Evolutionary conservation across 2,113 vertebrate genomes (phyloP), one percentile per base, ranked within the genome.

Genomic region (Chionomys nivalis): DNA sequence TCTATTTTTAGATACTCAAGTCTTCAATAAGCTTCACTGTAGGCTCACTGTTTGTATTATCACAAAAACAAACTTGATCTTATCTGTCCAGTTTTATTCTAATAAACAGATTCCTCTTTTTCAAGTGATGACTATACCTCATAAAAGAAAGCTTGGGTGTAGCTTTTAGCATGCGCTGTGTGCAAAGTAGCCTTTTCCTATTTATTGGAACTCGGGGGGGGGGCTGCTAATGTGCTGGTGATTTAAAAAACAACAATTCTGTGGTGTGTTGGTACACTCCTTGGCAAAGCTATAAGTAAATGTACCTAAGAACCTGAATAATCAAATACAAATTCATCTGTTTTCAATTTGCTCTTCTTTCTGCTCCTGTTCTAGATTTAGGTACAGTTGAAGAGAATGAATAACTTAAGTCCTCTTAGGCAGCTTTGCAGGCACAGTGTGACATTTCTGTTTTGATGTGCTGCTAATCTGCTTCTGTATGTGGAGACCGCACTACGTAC

Each of bases 221-320:
- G 58, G 19, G 55, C 5, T 88, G 73, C 75, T 97, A 97, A 94
- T 94, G 72, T 87, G 78, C 95, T 96, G 98, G 78, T 96, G 95
- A 97, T 98, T 98, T 96, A 77, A 97, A 98, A 95, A 98, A 94
- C 90, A 98, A 98, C 83, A 95, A 98, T 97, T 97, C 96, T 88
- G 96, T 96, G 23, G 92, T 97, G 42, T 98, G 85, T 97, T 96
- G 98, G 93, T 85, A 98, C 96, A 97, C 98, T 93, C 96, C 97
- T 98, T 97, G 98, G 94, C 94, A 98, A 96, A 95, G 90, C 87
- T 97, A 96, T 98, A 98, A 98, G 96, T 96, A 95, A 98, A 98
- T 87, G 95, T 95, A 93, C 95, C 97, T 97, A 97, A 97, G 95
- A 66, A 72, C 93, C 94, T 95, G 91, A 95, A 97, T 97, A 98